phyloP scores from a whole-genome alignment of 2,113 vertebrate species.

The Rostratula benghalensis region DNA sequence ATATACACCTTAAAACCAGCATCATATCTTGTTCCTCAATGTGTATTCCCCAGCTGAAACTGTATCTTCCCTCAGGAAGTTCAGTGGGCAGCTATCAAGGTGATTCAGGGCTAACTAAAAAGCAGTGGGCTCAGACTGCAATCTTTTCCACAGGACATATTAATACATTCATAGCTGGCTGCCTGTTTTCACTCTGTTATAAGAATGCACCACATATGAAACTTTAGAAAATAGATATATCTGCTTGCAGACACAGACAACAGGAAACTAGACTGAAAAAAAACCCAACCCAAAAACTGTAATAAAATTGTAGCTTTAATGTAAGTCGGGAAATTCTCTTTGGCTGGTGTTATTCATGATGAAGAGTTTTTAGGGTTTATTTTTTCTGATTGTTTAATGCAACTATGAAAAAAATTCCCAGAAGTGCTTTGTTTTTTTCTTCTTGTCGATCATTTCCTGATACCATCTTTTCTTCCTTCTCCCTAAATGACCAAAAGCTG shows the following conservation, averaged over 20 bases:
- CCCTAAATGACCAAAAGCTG: not conserved
- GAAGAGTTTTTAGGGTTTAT: not conserved
- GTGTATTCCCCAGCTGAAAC: not conserved
- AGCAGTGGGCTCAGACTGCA: not conserved
- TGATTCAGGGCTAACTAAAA: not conserved
- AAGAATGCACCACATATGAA: not conserved
- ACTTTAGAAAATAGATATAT: not conserved
- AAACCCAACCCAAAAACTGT: not conserved
- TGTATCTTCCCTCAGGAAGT: not conserved
- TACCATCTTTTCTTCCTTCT: not conserved
- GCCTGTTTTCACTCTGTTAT: not conserved
- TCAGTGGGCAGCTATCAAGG: not conserved
- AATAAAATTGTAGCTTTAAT: not conserved
- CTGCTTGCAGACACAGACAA: not conserved
- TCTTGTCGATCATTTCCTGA: not conserved
- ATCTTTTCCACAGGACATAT: not conserved
- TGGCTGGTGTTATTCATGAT: not conserved
- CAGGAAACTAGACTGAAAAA: not conserved
- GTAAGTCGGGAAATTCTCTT: not conserved
- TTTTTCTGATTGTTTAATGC: not conserved
- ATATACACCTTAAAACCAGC: not conserved
- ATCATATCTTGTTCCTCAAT: not conserved
- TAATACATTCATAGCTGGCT: not conserved
- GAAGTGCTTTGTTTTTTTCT: not conserved
- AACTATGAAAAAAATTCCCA: not conserved